phyloP scores from a whole-genome alignment of 2,888 invertebrate species.

The Hecatera dysodea region DNA sequence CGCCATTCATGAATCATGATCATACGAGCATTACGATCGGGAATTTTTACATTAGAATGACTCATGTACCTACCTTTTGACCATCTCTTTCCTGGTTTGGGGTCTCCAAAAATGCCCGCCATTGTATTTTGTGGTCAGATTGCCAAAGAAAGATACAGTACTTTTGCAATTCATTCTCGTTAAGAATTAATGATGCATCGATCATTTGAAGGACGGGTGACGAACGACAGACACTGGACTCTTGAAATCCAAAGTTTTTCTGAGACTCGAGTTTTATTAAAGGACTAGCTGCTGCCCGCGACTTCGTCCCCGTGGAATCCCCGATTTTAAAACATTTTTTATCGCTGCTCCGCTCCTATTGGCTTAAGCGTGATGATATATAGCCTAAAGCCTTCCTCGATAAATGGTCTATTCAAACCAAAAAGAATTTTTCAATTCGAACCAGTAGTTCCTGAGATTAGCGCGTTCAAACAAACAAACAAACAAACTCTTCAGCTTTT shows the following conservation, averaged over 20 bases:
- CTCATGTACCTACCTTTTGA: neutral
- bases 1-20: conserved; percentile 27
- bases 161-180: neutral
- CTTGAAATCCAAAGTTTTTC: neutral
- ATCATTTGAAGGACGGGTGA: neutral
- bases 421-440: too few relatives aligned
- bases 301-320: too few relatives aligned
- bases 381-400: too few relatives aligned
- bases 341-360: too few relatives aligned
- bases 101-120: neutral
- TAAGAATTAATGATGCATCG: neutral
- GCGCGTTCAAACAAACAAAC: too few relatives aligned
- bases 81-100: conserved; percentile 19
- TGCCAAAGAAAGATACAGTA: neutral
- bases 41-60: conserved; percentile 15
- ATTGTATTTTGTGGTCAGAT: conserved; percentile 21
- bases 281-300: too few relatives aligned
- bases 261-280: too few relatives aligned
- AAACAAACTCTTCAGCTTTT: too few relatives aligned
- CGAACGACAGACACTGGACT: neutral
- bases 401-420: too few relatives aligned
- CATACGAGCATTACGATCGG: neutral
- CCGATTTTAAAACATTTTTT: too few relatives aligned
- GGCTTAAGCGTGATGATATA: too few relatives aligned
- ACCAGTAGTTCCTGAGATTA: too few relatives aligned